A percentile compares a stretch with the other conserved stretches of the same genome.
Conservation (phyloP, 2,113 vertebrate species). For the Gnathonemus echidnorhynchus region DNA sequence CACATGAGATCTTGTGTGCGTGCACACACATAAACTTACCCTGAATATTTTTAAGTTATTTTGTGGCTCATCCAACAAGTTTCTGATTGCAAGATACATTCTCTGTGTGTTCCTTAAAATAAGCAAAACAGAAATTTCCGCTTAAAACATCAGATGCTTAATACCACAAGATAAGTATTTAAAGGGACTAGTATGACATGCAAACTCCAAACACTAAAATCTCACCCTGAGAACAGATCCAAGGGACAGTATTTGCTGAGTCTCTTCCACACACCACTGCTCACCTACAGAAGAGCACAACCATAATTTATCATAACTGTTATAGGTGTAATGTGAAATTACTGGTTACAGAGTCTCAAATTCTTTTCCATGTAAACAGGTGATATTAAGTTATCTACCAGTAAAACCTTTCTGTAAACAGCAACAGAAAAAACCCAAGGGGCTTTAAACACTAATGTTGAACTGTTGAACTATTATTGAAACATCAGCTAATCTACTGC, state of each 20-base stretch:
- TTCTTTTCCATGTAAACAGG: background rate
- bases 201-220: background rate
- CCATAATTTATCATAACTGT: background rate
- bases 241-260: slow-evolving; percentile 89
- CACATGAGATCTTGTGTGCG: background rate
- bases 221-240: slow-evolving; percentile 97
- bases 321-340: background rate
- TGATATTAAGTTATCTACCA: background rate
- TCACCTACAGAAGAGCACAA: slow-evolving; percentile 64
- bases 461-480: background rate
- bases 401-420: background rate
- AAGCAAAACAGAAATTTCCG: background rate
- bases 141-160: background rate
- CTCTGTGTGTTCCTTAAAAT: slow-evolving; percentile 80
- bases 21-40: slow-evolving; percentile 56
- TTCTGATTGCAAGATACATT: slow-evolving; percentile 93
- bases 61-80: slow-evolving; percentile 89
- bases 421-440: background rate
- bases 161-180: background rate
- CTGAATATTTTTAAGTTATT: slow-evolving; percentile 99
- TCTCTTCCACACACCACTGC: slow-evolving; percentile 91
- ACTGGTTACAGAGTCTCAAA: background rate
- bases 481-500: background rate
- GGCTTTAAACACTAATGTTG: background rate
- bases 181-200: background rate